Evolutionary conservation across 2,113 vertebrate species (phyloP), one percentile per base, ranked within the genome.

Genomic region (Aphyosemion australe): DNA sequence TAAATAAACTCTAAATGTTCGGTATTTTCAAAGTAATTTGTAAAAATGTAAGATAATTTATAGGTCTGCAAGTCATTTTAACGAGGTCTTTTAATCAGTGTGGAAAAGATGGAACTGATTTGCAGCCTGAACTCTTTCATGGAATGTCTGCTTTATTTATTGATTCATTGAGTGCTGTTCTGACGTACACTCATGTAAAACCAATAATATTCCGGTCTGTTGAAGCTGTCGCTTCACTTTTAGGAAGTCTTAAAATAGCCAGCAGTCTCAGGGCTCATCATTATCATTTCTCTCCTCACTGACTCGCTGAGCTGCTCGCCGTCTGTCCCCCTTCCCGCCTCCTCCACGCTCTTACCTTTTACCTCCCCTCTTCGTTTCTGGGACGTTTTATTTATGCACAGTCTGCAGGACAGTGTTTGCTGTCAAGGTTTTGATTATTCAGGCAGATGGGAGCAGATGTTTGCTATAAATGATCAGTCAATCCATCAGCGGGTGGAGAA

Each of bases 221-320:
- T 45, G 53, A 65, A 69, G 66, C 58, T 63, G 69, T 61, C 41
- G 14, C 39, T 76, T 82, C 64, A 75, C 71, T 84, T 85, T 84
- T 60, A 74, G 72, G 53, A 60, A 70, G 61, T 76, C 71, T 74
- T 80, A 84, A 83, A 84, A 84, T 83, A 86, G 82, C 73, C 49
- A 0, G 15, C 60, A 39, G 74, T 85, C 85, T 79, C 85, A 72
- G 52, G 56, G 74, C 87, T 83, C 85, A 73, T 87, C 78, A 79
- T 80, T 75, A 80, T 83, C 70, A 76, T 74, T 57, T 78, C 79
- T 73, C 59, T 50, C 49, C 56, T 74, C 68, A 59, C 61, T 69
- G 76, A 65, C 56, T 79, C 52, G 48, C 46, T 31, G 34, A 66
- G 62, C 69, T 37, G 51, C 64, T 54, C 50, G 13, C 62, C 53